Base-by-base conservation (phyloP, 1,140 invertebrate species). In the Coenobita brevimanus region DNA sequence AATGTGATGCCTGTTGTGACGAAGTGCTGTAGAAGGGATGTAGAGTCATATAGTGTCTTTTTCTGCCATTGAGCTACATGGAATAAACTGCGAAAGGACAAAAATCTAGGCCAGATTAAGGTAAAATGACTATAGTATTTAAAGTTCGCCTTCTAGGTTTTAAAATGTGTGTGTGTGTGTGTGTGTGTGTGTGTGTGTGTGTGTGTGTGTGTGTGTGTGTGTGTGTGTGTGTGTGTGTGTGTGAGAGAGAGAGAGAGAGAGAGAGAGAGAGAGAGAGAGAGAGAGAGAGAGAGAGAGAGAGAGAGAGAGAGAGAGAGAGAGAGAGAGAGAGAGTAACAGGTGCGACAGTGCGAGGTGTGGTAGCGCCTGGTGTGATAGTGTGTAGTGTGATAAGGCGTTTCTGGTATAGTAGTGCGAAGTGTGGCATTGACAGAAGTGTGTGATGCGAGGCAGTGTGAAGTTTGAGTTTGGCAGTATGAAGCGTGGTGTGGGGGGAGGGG, bases 81-180 rank as follows among this genome's bases (percentile, higher is more conserved):
- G n/a, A n/a, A n/a, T n/a, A n/a, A n/a, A n/a, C n/a, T n/a, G n/a
- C n/a, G n/a, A n/a, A n/a, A n/a, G n/a, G n/a, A n/a, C n/a, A n/a
- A n/a, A n/a, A n/a, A n/a, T n/a, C n/a, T n/a, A n/a, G n/a, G n/a
- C n/a, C n/a, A n/a, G n/a, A n/a, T n/a, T 71, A 71, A 38, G 67
- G 41, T 71, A 30, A 71, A 71, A 71, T 71, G 67, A 38, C 41
- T 71, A 38, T n/a, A n/a, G n/a, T n/a, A n/a, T n/a, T n/a, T n/a
- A n/a, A n/a, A n/a, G n/a, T n/a, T n/a, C n/a, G n/a, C 10, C 54
- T n/a, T n/a, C 54, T 57, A 10, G 10, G 10, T n/a, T 57, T 57
- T 57, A 13, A 57, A 10, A 13, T 57, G n/a, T 57, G 54, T 57
- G 10, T 13, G 54, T 57, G 10, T n/a, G 13, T 10, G 13, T 57